These are phyloP conservation scores for Tricholauxania praeusta DNA, from an alignment of 2,888 invertebrate genomes.

Conservation along the genomic window DNA sequence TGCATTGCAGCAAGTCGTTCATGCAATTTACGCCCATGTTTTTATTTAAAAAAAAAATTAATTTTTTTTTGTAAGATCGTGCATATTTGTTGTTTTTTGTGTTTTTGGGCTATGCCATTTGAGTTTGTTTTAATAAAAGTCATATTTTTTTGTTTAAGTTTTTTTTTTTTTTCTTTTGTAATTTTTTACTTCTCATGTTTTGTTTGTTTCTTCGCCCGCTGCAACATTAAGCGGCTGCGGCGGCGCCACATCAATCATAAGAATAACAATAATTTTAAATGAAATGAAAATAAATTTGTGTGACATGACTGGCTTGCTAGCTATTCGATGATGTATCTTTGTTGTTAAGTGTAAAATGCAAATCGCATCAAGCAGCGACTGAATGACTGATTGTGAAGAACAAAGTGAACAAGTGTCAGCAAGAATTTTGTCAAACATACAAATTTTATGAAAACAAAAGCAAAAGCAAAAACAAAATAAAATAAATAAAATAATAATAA, in stretches of 20 bases:
- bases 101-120: neutral
- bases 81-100: no score
- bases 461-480: neutral
- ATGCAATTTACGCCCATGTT: constrained; percentile 17
- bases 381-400: constrained; percentile 25
- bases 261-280: neutral
- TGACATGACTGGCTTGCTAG: constrained; percentile 18
- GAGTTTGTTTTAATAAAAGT: neutral
- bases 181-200: neutral
- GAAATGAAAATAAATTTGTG: constrained; percentile 13
- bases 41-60: neutral
- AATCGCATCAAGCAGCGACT: neutral
- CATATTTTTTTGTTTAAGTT: neutral
- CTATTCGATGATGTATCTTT: neutral
- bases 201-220: neutral
- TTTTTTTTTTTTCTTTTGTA: neutral
- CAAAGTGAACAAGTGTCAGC: constrained; percentile 6
- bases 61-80: neutral
- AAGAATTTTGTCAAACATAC: constrained; percentile 1
- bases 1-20: constrained; percentile 6
- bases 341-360: constrained; percentile 21
- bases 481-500: neutral
- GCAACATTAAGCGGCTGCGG: neutral
- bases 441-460: neutral
- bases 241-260: constrained; percentile 37